Evolutionary conservation across 1,140 invertebrate genomes (phyloP).

Genomic region (Heliconius hewitsoni): DNA sequence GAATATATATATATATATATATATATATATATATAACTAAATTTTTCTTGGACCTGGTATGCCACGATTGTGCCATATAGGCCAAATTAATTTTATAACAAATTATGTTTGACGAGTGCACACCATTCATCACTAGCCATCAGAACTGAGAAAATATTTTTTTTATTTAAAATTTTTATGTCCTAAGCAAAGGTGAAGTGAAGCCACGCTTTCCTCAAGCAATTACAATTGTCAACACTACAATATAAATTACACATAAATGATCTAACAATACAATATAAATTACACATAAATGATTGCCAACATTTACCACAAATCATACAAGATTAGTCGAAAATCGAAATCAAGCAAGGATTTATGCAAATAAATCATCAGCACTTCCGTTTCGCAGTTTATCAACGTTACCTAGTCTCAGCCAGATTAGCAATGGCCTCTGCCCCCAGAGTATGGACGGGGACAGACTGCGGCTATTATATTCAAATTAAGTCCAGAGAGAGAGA

Average conservation of each 20-base stretch:
- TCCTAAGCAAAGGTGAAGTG: background rate
- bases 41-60: too few species aligned
- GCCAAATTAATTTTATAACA: too few species aligned
- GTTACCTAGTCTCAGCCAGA: conserved; percentile 38
- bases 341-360: conserved; percentile 35
- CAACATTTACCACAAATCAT: conserved; percentile 20
- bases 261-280: background rate
- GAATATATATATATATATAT: too few species aligned
- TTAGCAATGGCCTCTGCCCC: conserved; percentile 35
- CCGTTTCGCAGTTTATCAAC: conserved; percentile 48
- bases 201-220: background rate
- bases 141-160: too few species aligned
- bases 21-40: too few species aligned
- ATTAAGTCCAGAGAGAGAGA: conserved; percentile 45
- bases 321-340: conserved; percentile 31
- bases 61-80: too few species aligned
- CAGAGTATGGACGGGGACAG: conserved; percentile 17
- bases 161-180: background rate
- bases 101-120: too few species aligned
- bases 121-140: too few species aligned
- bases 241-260: background rate
- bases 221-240: background rate
- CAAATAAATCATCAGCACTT: conserved; percentile 51
- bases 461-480: conserved; percentile 48
- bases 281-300: background rate